Percentiles rank a stretch among this genome's conserved stretches.
Evolutionary conservation across 35 echinoderm and acorn worm genomes (phyloP).

Genomic region (Strongylocentrotus purpuratus): DNA sequence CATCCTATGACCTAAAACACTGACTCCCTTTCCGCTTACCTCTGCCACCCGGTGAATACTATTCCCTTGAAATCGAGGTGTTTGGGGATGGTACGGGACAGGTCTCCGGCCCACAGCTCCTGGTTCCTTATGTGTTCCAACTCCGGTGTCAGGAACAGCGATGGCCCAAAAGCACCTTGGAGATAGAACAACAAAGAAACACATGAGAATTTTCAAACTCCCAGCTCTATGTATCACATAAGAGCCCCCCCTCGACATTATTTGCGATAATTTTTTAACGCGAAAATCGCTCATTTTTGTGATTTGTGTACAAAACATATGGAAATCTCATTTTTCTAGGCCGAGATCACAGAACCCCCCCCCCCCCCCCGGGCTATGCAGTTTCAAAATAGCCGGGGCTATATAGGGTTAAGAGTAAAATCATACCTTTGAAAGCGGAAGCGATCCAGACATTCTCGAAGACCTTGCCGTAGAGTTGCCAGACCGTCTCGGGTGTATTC

Average conservation of each 20-base stretch:
- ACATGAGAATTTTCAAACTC: neutral
- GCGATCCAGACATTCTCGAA: constrained; percentile 82
- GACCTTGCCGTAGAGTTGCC: constrained; percentile 55
- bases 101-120: constrained; percentile 65
- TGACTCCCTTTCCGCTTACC: constrained; percentile 21
- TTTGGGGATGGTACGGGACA: constrained; percentile 55
- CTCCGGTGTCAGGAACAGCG: constrained; percentile 59
- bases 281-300: too few relatives aligned
- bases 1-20: too few relatives aligned
- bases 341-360: too few relatives aligned
- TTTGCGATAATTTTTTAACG: too few relatives aligned
- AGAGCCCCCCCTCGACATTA: too few relatives aligned
- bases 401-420: neutral
- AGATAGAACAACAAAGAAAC: neutral
- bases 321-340: too few relatives aligned
- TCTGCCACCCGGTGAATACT: constrained; percentile 89
- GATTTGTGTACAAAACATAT: too few relatives aligned
- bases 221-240: neutral
- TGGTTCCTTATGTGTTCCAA: constrained; percentile 79
- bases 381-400: too few relatives aligned
- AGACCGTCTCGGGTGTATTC: constrained; percentile 50
- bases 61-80: constrained; percentile 65
- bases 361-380: too few relatives aligned
- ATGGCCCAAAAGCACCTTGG: constrained; percentile 76
- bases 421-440: constrained; percentile 86